Evolutionary conservation across 2,113 vertebrate genomes (phyloP), one percentile per base, ranked within the genome.

Genomic region (Talpa occidentalis): DNA sequence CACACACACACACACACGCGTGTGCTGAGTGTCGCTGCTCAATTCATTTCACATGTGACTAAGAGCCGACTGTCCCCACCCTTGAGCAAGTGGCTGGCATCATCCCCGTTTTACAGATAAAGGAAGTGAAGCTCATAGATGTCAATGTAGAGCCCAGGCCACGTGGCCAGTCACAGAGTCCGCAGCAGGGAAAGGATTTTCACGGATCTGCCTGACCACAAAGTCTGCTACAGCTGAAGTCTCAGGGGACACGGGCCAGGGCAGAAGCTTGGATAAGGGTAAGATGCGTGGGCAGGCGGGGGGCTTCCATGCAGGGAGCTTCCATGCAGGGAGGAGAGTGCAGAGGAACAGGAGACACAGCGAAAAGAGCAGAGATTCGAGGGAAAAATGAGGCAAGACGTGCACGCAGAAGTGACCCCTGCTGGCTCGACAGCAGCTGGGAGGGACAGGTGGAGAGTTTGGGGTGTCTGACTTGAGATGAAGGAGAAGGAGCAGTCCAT

Each of bases 331-430:
- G 80, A 28, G 44, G 22, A 78, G 44, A 26, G 52, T 56, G 30
- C 14, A 21, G 19, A 70, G n/a, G 47, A 85, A 70, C 5, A 56
- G 49, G 37, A 80, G 82, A 80, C 24, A 87, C 4, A 21, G 26
- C 21, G 32, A 42, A 76, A 76, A 62, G 79, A 28, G 59, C 15
- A 70, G 54, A n/a, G n/a, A n/a, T n/a, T 56, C 54, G 35, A 49
- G 67, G 78, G 47, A 95, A 92, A 84, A 70, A 62, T 79, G 42
- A 84, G 42, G 37, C 24, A 24, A 90, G 28, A 59, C 28, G 78
- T 49, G 14, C 64, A 84, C 64, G 47, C 83, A 80, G 80, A 93
- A 59, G 80, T 67, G 73, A 66, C 22, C 56, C 56, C n/a, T 44
- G 44, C 44, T 44, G 54, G 12, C 3, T 19, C 19, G 14, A 56